Percentiles rank a stretch among this genome's conserved stretches.
Evolutionary conservation across 2,888 invertebrate species (phyloP).

Genomic region (Celastrina argiolus): DNA sequence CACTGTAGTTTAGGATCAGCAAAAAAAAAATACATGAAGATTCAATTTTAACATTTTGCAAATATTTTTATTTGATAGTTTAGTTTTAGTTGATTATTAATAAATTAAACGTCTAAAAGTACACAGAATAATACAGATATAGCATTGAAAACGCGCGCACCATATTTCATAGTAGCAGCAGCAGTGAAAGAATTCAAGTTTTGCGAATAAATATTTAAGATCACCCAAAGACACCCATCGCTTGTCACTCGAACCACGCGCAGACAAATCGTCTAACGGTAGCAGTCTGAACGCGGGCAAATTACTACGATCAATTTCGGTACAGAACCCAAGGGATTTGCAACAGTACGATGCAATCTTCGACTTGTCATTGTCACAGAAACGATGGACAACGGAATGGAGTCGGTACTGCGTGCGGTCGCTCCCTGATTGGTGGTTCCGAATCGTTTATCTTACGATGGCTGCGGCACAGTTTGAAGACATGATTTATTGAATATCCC

Average conservation of each 20-base stretch:
- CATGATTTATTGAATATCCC: slow-evolving; percentile 21
- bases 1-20: too few species aligned
- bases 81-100: too few species aligned
- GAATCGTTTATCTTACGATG: slow-evolving; percentile 33
- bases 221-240: neutral
- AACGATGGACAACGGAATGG: slow-evolving; percentile 42
- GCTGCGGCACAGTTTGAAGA: slow-evolving; percentile 20
- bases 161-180: too few species aligned
- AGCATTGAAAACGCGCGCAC: too few species aligned
- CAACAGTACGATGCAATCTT: slow-evolving; percentile 63
- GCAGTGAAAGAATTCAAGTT: neutral
- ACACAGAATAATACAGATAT: too few species aligned
- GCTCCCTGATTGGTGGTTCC: slow-evolving; percentile 37
- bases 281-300: slow-evolving; percentile 53
- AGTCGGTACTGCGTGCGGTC: slow-evolving; percentile 35
- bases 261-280: slow-evolving; percentile 48
- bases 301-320: slow-evolving; percentile 68
- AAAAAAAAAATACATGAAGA: too few species aligned
- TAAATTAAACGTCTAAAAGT: too few species aligned
- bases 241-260: slow-evolving; percentile 25
- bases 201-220: neutral
- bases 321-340: slow-evolving; percentile 51
- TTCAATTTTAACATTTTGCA: too few species aligned
- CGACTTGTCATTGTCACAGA: slow-evolving; percentile 64
- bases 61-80: too few species aligned